These are phyloP conservation scores for Panurus biarmicus DNA, from an alignment of 2,113 vertebrate genomes.

Conservation along the genomic window DNA sequence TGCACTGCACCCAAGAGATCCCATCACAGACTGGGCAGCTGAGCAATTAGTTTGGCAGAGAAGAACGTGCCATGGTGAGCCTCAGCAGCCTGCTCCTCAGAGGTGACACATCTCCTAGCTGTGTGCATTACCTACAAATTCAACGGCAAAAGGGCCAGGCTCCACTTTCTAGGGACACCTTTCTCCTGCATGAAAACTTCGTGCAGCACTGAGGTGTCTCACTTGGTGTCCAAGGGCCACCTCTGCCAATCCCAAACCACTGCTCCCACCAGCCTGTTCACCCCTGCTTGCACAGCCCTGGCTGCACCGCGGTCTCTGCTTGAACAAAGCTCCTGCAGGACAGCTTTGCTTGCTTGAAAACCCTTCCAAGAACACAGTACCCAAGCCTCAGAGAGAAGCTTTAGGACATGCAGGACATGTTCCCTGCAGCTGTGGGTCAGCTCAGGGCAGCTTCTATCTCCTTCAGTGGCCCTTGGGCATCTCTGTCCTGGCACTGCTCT, in stretches of 20 bases:
- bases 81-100: neutral
- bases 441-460: neutral
- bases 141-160: neutral
- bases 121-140: neutral
- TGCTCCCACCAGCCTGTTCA: neutral
- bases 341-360: neutral
- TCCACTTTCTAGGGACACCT: neutral
- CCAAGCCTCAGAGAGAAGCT: neutral
- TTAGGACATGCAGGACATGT: neutral
- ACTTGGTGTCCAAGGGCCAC: neutral
- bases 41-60: neutral
- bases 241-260: neutral
- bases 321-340: neutral
- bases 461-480: neutral
- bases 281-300: neutral
- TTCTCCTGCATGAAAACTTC: neutral
- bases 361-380: neutral
- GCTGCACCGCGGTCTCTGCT: neutral
- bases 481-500: fast-evolving
- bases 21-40: neutral
- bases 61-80: fast-evolving
- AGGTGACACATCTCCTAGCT: neutral
- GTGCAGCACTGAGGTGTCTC: neutral
- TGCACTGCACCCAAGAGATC: fast-evolving
- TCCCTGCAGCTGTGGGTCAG: neutral